phyloP scores from a whole-genome alignment of 2,797 vertebrate genomes.

The Octomys mimax region DNA sequence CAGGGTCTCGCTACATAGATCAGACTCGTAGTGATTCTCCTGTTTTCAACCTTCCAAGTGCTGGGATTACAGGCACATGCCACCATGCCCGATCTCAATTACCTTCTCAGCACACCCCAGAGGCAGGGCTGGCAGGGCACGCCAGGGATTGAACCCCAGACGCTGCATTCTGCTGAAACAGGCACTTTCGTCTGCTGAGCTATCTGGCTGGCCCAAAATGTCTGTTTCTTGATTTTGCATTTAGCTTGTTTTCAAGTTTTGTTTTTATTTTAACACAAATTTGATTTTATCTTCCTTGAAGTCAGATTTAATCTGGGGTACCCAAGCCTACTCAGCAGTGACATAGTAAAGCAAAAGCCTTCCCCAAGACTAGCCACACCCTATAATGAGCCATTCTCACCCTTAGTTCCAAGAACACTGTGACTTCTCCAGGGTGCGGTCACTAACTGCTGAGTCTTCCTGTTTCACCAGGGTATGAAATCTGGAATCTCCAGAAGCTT shows the following conservation, averaged over 20 bases:
- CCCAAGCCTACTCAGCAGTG: neutral
- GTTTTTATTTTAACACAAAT: slow-evolving; percentile 20
- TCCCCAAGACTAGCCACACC: too few species aligned
- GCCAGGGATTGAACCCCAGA: too few species aligned
- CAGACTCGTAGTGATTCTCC: too few species aligned
- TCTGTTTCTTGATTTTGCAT: neutral
- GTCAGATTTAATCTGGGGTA: neutral
- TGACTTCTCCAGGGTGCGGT: neutral
- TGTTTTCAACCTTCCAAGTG: too few species aligned
- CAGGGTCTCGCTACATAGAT: too few species aligned
- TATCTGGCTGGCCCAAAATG: neutral
- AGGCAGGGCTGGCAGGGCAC: too few species aligned
- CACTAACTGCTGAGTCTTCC: neutral
- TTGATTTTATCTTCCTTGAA: neutral
- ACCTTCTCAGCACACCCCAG: too few species aligned
- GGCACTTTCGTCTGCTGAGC: too few species aligned
- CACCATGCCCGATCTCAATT: too few species aligned
- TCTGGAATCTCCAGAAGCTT: neutral
- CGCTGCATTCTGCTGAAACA: too few species aligned
- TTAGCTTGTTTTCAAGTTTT: neutral
- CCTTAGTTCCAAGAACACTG: neutral
- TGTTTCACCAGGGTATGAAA: neutral
- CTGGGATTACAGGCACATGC: too few species aligned
- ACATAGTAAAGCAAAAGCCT: neutral
- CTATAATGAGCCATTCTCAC: neutral